Base-by-base conservation (phyloP, 2,888 invertebrate species). In the Amiota mariae region DNA sequence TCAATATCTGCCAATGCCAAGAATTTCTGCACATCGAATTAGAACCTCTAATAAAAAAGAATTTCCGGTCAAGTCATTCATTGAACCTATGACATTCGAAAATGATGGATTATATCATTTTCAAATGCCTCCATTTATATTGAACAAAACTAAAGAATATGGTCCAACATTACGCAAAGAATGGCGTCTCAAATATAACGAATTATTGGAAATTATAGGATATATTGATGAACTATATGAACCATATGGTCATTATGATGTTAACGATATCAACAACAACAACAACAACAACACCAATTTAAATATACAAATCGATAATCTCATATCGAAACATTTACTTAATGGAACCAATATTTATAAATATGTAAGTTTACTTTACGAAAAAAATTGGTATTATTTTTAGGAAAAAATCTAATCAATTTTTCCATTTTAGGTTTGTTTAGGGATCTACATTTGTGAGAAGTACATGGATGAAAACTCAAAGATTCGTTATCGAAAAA, bases 401-500 rank as follows among this genome's bases (percentile, higher is more conserved):
- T 24, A n/a, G 13, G 10, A 12, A 63, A 24, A 24, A 24, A 24
- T 63, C 20, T 18, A 36, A 63, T 24, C 2, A 13, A 24, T 13
- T 63, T 11, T 6, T 13, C 10, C n/a, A 63, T 63, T 63, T n/a
- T 46, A 63, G 63, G 46, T 63, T 11, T 18, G 49, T 20, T 66
- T 66, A 49, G 66, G 66, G 1, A 12, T 48, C 11, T 66, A 66
- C 66, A 48, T 66, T 18, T 66, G 66, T 18, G 18, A 59, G 24
- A n/a, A 54, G 10, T 10, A 54, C n/a, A 54, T 15, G n/a, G 15
- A 54, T 8, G 54, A 54, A 15, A 15, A 54, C 54, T 13, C n/a
- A 6, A 8, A 9, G 15, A 1, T 15, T 66, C 18, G 15, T 15
- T 66, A 49, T 11, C 47, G 48, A 48, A 10, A 48, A 15, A 11